Percentiles rank a stretch among this genome's conserved stretches.
Evolutionary conservation across 2,888 invertebrate genomes (phyloP).

Genomic region (Acanthacorydalis orientalis): DNA sequence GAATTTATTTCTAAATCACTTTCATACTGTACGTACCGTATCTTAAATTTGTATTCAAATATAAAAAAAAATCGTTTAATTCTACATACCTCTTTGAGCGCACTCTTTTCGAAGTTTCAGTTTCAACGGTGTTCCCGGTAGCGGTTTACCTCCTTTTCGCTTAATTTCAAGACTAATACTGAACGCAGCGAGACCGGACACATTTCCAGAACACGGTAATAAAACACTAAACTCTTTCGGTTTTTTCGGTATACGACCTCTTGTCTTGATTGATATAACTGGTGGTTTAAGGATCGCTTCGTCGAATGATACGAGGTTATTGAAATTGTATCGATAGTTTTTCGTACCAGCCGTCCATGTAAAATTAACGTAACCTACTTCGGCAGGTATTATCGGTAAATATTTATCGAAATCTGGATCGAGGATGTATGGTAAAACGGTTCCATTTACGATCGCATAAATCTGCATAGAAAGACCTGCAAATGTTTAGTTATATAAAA

Average conservation of each 20-base stretch:
- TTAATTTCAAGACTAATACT: constrained; percentile 73
- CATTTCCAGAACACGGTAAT: constrained; percentile 74
- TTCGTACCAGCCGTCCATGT: constrained; percentile 75
- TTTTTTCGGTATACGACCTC: constrained; percentile 69
- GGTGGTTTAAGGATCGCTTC: constrained; percentile 71
- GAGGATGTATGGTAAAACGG: constrained; percentile 67
- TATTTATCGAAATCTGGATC: constrained; percentile 83
- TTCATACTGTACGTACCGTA: no score
- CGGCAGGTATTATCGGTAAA: constrained; percentile 79
- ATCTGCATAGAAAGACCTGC: constrained; percentile 74
- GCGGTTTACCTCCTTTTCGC: constrained; percentile 57
- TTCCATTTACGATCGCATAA: constrained; percentile 76
- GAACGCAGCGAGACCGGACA: constrained; percentile 74
- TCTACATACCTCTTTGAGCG: constrained; percentile 62
- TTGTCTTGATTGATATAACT: constrained; percentile 71
- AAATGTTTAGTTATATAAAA: no score
- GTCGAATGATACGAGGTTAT: constrained; percentile 68
- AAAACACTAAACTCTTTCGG: constrained; percentile 83
- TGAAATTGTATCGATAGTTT: constrained; percentile 75
- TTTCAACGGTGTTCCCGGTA: constrained; percentile 75
- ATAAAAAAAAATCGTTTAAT: constrained; percentile 6
- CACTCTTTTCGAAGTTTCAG: constrained; percentile 84
- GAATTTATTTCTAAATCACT: no score
- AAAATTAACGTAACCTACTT: constrained; percentile 80
- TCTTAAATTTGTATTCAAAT: background rate